Evolutionary conservation across 2,797 vertebrate genomes (phyloP), one percentile per base, ranked within the genome.

Genomic region (Acanthurus tractus): DNA sequence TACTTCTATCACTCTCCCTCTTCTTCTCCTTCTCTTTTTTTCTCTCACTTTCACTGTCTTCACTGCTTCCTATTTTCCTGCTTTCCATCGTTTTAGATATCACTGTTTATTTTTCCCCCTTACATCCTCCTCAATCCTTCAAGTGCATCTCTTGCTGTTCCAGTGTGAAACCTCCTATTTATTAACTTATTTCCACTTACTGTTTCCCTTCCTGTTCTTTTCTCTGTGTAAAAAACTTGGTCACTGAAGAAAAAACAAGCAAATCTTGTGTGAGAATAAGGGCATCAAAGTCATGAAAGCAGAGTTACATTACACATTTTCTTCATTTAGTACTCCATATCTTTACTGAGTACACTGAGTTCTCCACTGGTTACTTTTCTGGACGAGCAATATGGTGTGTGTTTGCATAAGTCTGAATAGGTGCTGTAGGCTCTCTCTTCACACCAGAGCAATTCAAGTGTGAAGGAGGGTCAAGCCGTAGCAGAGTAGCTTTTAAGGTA

Each of bases 401-500:
- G 66, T 48, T 2, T 61, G 18, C 58, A 61, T 52, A 22, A 58
- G 59, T 85, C 45, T 81, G 82, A 63, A 63, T 61, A 55, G 62
- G 48, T 42, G 79, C 63, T 74, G 71, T 53, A 57, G 66, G 54
- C 73, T 68, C 48, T 68, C 49, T 75, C 55, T 85, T 67, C 68
- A 63, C 75, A 50, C 76, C 65, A 63, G 54, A 90, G 65, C 68
- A 90, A 87, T 82, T 92, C 57, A 70, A 88, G 88, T 93, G 93
- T 94, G 93, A 93, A 93, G 91, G 87, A 90, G 88, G 87, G 90
- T 84, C 81, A 76, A 82, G 74, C 56, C 57, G 22, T 84, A 89
- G 78, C 72, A 70, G 63, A 75, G 75, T 6, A 1, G 70, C 63
- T 61, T 70, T 70, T 73, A 70, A 79, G 54, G 77, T 81, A 78